Conservation (phyloP, 2,888 invertebrate species). For the Polylopha cassiicola region DNA sequence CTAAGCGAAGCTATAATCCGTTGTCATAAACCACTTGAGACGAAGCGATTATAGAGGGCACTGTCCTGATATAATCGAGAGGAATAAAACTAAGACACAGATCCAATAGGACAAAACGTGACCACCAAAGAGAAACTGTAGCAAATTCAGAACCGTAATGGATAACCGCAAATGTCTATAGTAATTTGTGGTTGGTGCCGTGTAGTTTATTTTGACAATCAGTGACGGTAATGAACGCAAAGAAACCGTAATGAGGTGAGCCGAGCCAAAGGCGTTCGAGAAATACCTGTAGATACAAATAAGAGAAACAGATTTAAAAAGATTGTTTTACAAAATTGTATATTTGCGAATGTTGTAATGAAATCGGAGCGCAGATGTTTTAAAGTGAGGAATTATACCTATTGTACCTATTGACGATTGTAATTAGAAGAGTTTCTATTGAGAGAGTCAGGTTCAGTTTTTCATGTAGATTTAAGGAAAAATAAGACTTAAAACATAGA, state of each 20-base stretch:
- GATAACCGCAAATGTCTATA: constrained; percentile 16
- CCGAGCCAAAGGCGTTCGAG: neutral
- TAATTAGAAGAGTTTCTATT: too few species aligned
- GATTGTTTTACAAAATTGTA: too few species aligned
- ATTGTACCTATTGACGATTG: too few species aligned
- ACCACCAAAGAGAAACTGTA: constrained; percentile 24
- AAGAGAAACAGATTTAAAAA: too few species aligned
- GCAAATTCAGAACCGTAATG: constrained; percentile 7
- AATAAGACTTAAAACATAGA: neutral
- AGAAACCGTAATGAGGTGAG: constrained; percentile 7
- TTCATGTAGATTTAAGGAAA: too few species aligned
- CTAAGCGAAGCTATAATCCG: constrained; percentile 15
- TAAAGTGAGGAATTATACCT: too few species aligned
- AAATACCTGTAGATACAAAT: neutral
- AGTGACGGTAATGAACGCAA: constrained; percentile 9
- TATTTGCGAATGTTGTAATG: too few species aligned
- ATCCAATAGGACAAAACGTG: constrained; percentile 15
- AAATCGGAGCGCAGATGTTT: too few species aligned
- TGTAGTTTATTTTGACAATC: constrained; percentile 14
- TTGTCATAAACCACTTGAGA: constrained; percentile 40
- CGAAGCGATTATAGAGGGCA: constrained; percentile 35
- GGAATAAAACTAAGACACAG: constrained; percentile 20
- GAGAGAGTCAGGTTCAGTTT: too few species aligned
- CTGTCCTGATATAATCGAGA: constrained; percentile 36
- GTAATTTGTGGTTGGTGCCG: constrained; percentile 18